Evolutionary conservation across 1,140 invertebrate genomes (phyloP).

Genomic region (Neodiprion lecontei): DNA sequence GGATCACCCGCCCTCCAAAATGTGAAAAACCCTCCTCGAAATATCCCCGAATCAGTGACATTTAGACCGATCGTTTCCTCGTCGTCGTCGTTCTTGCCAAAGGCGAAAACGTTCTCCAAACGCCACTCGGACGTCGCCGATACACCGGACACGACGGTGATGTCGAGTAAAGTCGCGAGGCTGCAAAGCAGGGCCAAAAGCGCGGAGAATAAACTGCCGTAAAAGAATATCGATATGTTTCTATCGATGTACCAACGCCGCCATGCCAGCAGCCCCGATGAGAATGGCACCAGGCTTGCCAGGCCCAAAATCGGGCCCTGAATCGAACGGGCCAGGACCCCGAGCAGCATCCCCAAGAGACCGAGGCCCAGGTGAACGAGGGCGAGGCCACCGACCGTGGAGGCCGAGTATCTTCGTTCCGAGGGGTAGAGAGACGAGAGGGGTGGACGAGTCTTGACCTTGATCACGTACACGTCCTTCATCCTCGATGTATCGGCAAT

Average conservation of each 20-base stretch:
- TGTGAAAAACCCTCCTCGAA: no score
- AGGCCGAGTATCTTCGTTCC: slow-evolving; percentile 71
- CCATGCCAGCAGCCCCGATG: slow-evolving; percentile 67
- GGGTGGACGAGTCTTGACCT: slow-evolving; percentile 68
- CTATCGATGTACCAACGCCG: slow-evolving; percentile 71
- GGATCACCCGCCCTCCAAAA: background rate
- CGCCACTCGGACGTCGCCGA: slow-evolving; percentile 23
- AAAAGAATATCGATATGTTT: slow-evolving; percentile 69
- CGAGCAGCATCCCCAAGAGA: slow-evolving; percentile 62
- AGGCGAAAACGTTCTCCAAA: slow-evolving; percentile 23
- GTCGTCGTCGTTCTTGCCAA: slow-evolving; percentile 9
- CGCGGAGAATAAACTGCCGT: slow-evolving; percentile 44
- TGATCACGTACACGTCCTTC: slow-evolving; percentile 72
- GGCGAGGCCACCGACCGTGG: slow-evolving; percentile 69
- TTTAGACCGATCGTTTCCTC: background rate
- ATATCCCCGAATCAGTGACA: no score
- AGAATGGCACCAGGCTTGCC: slow-evolving; percentile 62
- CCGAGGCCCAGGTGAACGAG: slow-evolving; percentile 67
- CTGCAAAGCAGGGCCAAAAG: slow-evolving; percentile 36
- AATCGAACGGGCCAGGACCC: slow-evolving; percentile 56
- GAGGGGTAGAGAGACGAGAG: slow-evolving; percentile 67
- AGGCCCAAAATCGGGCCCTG: slow-evolving; percentile 61
- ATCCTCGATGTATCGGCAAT: slow-evolving; percentile 47
- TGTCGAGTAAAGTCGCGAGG: slow-evolving; percentile 36
- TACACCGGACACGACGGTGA: slow-evolving; percentile 28